A percentile compares a stretch with the other conserved stretches of the same genome.
Evolutionary conservation across 2,888 invertebrate genomes (phyloP).

Genomic region (Parasteatoda lunata): DNA sequence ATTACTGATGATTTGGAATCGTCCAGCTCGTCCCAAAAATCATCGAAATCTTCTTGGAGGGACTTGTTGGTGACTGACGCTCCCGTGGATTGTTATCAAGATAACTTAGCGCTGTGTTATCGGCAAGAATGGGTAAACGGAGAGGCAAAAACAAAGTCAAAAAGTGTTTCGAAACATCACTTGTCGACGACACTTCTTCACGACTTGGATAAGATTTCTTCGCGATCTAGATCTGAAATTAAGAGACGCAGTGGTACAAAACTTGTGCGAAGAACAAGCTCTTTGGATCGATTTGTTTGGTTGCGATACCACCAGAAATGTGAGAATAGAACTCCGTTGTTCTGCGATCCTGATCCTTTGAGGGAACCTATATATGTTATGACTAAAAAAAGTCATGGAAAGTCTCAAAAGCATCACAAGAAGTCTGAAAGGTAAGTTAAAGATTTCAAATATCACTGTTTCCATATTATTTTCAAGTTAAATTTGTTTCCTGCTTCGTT

Average conservation of each 20-base stretch:
- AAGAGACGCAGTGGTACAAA: slow-evolving; percentile 32
- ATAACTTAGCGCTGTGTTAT: slow-evolving; percentile 46
- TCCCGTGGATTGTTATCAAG: slow-evolving; percentile 15
- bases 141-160: slow-evolving; percentile 12
- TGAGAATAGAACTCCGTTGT: slow-evolving; percentile 33
- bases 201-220: slow-evolving; percentile 36
- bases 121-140: slow-evolving; percentile 62
- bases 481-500: too few species aligned
- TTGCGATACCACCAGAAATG: slow-evolving; percentile 30
- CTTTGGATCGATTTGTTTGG: slow-evolving; percentile 50
- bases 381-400: slow-evolving; percentile 10
- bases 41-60: slow-evolving; percentile 47
- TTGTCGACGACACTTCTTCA: slow-evolving; percentile 31
- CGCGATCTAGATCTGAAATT: slow-evolving; percentile 22
- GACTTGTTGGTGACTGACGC: slow-evolving; percentile 33
- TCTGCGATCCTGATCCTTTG: slow-evolving; percentile 63
- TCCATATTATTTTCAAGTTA: too few species aligned
- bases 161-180: slow-evolving; percentile 23
- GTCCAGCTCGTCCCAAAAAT: background rate
- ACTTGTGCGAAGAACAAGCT: slow-evolving; percentile 44
- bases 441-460: too few species aligned
- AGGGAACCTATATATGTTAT: slow-evolving; percentile 15
- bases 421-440: slow-evolving; percentile 38
- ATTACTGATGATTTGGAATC: slow-evolving; percentile 10
- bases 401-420: slow-evolving; percentile 13